phyloP scores from a whole-genome alignment of 2,888 invertebrate genomes.

The Microdon myrmicae region DNA sequence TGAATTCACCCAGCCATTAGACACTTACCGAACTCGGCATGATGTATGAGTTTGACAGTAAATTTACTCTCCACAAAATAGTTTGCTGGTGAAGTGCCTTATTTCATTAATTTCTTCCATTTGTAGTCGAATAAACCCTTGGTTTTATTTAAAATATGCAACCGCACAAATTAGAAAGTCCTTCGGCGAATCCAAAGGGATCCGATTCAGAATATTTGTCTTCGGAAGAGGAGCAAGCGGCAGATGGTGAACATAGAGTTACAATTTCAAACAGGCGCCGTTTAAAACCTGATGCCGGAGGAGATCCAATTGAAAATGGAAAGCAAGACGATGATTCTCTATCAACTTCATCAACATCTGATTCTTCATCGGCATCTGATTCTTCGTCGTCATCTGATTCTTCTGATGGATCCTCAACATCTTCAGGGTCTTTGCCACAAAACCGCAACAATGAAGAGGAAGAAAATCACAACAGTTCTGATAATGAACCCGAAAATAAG shows the following conservation, averaged over 20 bases:
- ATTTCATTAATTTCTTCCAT: too few relatives aligned
- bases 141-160: conserved; percentile 18
- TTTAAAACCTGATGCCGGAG: background rate
- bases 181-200: conserved; percentile 24
- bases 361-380: conserved; percentile 21
- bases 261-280: conserved; percentile 22
- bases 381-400: too few relatives aligned
- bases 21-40: too few relatives aligned
- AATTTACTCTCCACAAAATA: too few relatives aligned
- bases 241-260: background rate
- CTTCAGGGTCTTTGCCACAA: conserved; percentile 15
- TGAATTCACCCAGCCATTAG: too few relatives aligned
- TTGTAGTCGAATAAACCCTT: too few relatives aligned
- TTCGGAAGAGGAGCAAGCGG: conserved; percentile 3
- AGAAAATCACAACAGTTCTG: background rate
- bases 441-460: conserved; percentile 10
- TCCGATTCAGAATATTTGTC: conserved; percentile 14
- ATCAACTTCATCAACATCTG: conserved; percentile 16
- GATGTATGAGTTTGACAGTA: too few relatives aligned
- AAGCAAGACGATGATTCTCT: too few relatives aligned
- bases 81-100: too few relatives aligned
- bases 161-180: conserved; percentile 19
- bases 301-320: too few relatives aligned
- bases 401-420: background rate
- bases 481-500: conserved; percentile 29